Evolutionary conservation across 1,140 invertebrate genomes (phyloP), one percentile per base, ranked within the genome.

Genomic region (Hylaeus volcanicus): DNA sequence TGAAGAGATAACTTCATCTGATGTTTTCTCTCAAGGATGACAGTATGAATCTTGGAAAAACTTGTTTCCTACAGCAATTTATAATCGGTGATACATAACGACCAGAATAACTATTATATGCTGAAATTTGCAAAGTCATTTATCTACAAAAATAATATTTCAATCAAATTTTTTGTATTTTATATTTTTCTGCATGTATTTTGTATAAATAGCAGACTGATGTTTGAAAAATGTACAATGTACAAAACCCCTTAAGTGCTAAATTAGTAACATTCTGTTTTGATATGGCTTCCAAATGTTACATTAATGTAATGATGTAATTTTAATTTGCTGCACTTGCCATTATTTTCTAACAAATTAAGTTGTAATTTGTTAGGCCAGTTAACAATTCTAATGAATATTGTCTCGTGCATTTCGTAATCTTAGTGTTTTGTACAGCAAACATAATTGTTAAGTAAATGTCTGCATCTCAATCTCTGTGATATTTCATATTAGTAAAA

Each of bases 121-220:
- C 3, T 53, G 37, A 71, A 61, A 61, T 26, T 41, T 78, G 15
- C 58, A 43, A 70, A 64, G n/a, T 45, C 51, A 37, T 37, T 78
- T 72, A 5, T 45, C 68, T 53, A 71, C 41, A 6, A 43, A 58
- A n/a, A 61, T 58, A 61, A 63, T 39, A 45, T 64, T 39, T 53
- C 72, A 43, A 73, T 37, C 73, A 65, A 65, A 64, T 48, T 12
- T 65, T 73, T 74, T 74, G 51, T 73, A 79, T 65, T 41, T 78
- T 78, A 60, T 78, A 78, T 78, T 79, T 79, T 73, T 73, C 51
- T 73, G 66, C 56, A 71, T 43, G 51, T 55, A 74, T 79, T 79
- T 79, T 74, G 15, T 79, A 79, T 58, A 74, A 48, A 74, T 56
- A 51, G 1, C 15, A 66, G 61, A 66, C 77, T 79, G 43, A 79